Evolutionary conservation across 2,888 invertebrate genomes (phyloP).

Genomic region (Charanyca ferruginea): DNA sequence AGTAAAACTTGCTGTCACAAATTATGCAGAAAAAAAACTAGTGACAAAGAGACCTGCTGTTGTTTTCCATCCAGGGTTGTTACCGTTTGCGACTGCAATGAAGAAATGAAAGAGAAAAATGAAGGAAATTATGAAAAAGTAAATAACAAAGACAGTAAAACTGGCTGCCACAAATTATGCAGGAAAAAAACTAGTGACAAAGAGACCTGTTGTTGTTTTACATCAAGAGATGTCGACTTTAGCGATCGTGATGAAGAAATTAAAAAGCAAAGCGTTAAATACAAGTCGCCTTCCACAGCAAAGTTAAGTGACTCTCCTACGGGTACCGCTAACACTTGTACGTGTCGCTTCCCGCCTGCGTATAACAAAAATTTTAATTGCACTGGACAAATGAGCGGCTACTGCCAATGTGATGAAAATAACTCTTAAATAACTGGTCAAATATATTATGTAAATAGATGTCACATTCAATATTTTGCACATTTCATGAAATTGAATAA

Average conservation of each 20-base stretch:
- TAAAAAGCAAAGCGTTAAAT: background rate
- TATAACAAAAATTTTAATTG: constrained; percentile 13
- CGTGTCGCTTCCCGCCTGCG: constrained; percentile 13
- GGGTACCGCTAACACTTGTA: constrained; percentile 11
- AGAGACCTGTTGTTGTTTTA: background rate
- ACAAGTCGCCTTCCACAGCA: background rate
- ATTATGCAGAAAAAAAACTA: no score
- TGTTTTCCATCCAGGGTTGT: background rate
- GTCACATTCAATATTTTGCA: background rate
- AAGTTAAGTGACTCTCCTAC: no score
- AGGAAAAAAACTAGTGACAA: background rate
- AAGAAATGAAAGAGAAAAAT: background rate
- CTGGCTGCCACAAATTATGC: background rate
- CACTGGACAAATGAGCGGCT: constrained; percentile 13
- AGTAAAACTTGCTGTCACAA: no score
- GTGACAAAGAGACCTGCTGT: background rate
- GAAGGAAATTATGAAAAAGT: background rate
- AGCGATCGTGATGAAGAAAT: background rate
- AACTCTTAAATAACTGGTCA: background rate
- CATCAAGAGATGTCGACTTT: background rate
- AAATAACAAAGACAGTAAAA: background rate
- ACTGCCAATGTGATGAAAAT: constrained; percentile 15
- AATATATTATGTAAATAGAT: constrained; percentile 11
- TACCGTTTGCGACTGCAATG: background rate
- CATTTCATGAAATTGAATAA: constrained; percentile 6